A percentile compares a stretch with the other conserved stretches of the same genome.
phyloP scores from a whole-genome alignment of 2,888 invertebrate species.

The Neoascia interrupta region DNA sequence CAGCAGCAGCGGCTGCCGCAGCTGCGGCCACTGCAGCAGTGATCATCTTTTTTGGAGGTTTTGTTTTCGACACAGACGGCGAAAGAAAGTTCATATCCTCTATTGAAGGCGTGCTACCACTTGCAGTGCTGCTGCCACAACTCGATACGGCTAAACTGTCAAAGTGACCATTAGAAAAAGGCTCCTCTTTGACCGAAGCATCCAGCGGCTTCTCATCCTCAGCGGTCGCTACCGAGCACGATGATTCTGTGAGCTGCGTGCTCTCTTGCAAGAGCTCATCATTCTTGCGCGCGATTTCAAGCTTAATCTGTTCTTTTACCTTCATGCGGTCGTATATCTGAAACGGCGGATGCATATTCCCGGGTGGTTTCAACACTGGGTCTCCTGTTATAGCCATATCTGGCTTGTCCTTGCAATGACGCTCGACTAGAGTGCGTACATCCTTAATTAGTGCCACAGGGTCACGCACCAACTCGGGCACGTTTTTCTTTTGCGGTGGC shows the following conservation, averaged over 20 bases:
- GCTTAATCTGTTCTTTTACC: slow-evolving; percentile 77
- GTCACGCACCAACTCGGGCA: slow-evolving; percentile 93
- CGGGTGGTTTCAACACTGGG: slow-evolving; percentile 83
- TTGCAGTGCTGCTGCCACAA: slow-evolving; percentile 54
- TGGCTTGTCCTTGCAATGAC: slow-evolving; percentile 92
- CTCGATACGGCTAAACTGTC: slow-evolving; percentile 47
- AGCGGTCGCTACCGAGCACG: slow-evolving; percentile 20
- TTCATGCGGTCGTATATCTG: slow-evolving; percentile 76
- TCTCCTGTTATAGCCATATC: slow-evolving; percentile 91
- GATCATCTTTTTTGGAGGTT: slow-evolving; percentile 77
- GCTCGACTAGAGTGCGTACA: slow-evolving; percentile 91
- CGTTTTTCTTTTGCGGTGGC: slow-evolving; percentile 93
- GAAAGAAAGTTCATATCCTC: slow-evolving; percentile 71
- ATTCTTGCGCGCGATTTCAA: slow-evolving; percentile 76
- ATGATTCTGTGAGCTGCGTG: slow-evolving; percentile 41
- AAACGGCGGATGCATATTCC: slow-evolving; percentile 70
- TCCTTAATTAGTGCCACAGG: slow-evolving; percentile 94
- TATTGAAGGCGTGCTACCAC: slow-evolving; percentile 48
- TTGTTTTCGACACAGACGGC: slow-evolving; percentile 71
- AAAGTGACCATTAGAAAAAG: slow-evolving; percentile 54
- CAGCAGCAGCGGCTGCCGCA: slow-evolving; percentile 75
- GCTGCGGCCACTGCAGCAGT: slow-evolving; percentile 76
- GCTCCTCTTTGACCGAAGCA: slow-evolving; percentile 34
- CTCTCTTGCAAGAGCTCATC: slow-evolving; percentile 75
- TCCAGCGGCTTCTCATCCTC: slow-evolving; percentile 50